Percentiles rank a stretch among this genome's conserved stretches.
Conservation (phyloP, 2,888 invertebrate genomes). For the Thyatira batis region DNA sequence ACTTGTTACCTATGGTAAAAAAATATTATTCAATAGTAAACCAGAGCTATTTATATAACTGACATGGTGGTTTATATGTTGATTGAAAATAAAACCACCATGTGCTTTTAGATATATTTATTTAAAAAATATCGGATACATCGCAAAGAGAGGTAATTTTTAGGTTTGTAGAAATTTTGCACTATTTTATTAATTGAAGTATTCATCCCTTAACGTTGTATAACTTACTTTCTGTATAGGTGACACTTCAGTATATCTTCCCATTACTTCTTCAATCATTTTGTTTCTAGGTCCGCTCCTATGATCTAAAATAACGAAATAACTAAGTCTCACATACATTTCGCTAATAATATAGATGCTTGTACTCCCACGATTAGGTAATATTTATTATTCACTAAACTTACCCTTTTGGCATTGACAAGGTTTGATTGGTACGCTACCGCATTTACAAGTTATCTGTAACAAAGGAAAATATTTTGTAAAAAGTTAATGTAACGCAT, state of each 20-base stretch:
- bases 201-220: constrained; percentile 38
- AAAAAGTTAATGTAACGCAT: no score
- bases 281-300: constrained; percentile 48
- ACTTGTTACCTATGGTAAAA: constrained; percentile 41
- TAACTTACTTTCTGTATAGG: constrained; percentile 63
- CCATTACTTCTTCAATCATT: constrained; percentile 65
- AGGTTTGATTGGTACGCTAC: constrained; percentile 21
- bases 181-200: constrained; percentile 10
- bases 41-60: not conserved
- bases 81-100: constrained; percentile 54
- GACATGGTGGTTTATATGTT: constrained; percentile 43
- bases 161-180: constrained; percentile 5
- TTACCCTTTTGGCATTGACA: constrained; percentile 48
- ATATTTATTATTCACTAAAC: constrained; percentile 15
- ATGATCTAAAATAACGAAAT: constrained; percentile 58
- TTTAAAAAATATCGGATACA: constrained; percentile 18
- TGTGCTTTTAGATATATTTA: constrained; percentile 30
- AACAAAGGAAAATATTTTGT: constrained; percentile 14
- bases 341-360: constrained; percentile 13
- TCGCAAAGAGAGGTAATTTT: constrained; percentile 1
- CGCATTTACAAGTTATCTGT: constrained; percentile 42
- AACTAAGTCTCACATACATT: constrained; percentile 18
- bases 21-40: constrained; percentile 5
- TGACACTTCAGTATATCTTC: constrained; percentile 49
- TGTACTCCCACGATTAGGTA: constrained; percentile 60